A percentile compares a stretch with the other conserved stretches of the same genome.
Evolutionary conservation across 1,140 invertebrate species (phyloP).

Genomic region (Phortica variegata): DNA sequence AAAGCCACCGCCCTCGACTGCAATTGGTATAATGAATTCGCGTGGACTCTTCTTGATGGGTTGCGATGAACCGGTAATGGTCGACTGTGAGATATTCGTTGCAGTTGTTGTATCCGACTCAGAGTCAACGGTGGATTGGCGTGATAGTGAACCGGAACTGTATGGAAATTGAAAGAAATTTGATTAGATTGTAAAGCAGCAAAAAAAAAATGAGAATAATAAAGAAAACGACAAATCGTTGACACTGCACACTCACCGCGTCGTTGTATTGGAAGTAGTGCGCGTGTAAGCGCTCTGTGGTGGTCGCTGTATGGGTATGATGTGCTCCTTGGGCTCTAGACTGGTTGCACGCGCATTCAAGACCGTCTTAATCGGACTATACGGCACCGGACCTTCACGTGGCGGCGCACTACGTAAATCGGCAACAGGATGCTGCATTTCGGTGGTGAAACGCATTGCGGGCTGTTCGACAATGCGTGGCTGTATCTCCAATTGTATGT

Average conservation of each 20-base stretch:
- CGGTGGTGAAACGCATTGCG: constrained; percentile 51
- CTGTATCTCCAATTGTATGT: constrained; percentile 63
- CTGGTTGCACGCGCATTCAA: constrained; percentile 46
- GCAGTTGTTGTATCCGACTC: constrained; percentile 63
- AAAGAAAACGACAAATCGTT: not conserved
- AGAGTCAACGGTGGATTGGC: constrained; percentile 70
- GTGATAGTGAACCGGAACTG: constrained; percentile 60
- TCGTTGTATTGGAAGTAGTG: constrained; percentile 46
- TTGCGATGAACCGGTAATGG: constrained; percentile 61
- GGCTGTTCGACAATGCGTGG: constrained; percentile 45
- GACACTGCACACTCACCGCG: constrained; percentile 29
- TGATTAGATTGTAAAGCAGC: no score
- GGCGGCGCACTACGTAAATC: constrained; percentile 55
- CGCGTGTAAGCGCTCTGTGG: constrained; percentile 50
- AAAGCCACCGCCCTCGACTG: constrained; percentile 83
- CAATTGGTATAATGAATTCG: constrained; percentile 89
- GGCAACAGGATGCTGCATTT: constrained; percentile 56
- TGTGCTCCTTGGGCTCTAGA: constrained; percentile 61
- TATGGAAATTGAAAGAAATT: no score
- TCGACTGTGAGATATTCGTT: constrained; percentile 44
- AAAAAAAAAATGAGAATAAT: constrained; percentile 11
- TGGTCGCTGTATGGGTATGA: constrained; percentile 66
- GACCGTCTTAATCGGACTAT: constrained; percentile 46
- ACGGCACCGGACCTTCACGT: constrained; percentile 51
- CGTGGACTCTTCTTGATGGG: constrained; percentile 83